These are phyloP conservation scores for Rhodeus uyekii DNA, from an alignment of 2,797 vertebrate genomes.

Conservation along the genomic window DNA sequence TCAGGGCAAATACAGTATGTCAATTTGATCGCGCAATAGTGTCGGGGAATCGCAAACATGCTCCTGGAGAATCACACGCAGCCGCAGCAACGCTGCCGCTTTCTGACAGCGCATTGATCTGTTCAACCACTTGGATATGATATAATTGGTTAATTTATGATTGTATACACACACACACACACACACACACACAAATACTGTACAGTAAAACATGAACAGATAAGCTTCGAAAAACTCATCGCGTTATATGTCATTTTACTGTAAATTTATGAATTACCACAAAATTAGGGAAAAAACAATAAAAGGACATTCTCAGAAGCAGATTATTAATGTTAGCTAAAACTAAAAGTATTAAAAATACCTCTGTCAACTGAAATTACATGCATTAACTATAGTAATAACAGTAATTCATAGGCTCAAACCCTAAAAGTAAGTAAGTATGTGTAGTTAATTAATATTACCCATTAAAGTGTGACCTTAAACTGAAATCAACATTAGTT, in stretches of 20 bases:
- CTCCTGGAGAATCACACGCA: constrained; percentile 13
- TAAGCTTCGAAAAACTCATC: too few species aligned
- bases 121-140: not conserved
- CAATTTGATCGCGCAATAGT: constrained; percentile 20
- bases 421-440: too few species aligned
- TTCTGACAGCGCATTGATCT: not conserved
- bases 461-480: too few species aligned
- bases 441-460: too few species aligned
- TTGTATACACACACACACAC: too few species aligned
- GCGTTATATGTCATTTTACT: not conserved
- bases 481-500: not conserved
- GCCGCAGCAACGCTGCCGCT: not conserved
- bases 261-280: not conserved
- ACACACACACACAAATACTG: too few species aligned
- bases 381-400: too few species aligned
- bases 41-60: constrained; percentile 31
- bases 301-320: not conserved
- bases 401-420: too few species aligned
- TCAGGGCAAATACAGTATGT: constrained; percentile 27
- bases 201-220: too few species aligned
- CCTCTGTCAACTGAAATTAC: not conserved
- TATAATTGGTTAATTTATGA: not conserved
- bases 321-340: not conserved
- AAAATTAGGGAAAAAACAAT: not conserved
- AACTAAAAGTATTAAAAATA: not conserved